Percentiles rank a stretch among this genome's conserved stretches.
phyloP scores from a whole-genome alignment of 2,797 vertebrate genomes.

The Philypnodon macrostomus region DNA sequence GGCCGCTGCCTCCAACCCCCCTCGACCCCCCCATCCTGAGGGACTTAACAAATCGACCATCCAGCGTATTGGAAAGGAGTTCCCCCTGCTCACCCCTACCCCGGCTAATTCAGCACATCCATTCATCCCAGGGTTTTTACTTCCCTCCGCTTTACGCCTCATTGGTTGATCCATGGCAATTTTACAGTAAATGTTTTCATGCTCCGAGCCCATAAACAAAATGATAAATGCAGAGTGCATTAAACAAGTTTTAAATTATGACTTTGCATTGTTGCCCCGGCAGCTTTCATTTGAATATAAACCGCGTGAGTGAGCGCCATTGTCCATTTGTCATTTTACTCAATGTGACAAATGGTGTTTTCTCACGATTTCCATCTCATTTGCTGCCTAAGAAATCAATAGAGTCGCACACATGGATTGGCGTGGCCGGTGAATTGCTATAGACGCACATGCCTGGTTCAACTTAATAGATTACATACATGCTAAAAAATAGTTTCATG shows the following conservation, averaged over 20 bases:
- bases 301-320: slow-evolving; percentile 20
- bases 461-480: slow-evolving; percentile 44
- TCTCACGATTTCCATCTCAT: slow-evolving; percentile 42
- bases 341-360: slow-evolving; percentile 41
- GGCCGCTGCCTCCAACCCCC: no score
- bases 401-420: slow-evolving; percentile 28
- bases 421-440: slow-evolving; percentile 25
- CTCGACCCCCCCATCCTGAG: slow-evolving; percentile 30
- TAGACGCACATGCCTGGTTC: slow-evolving; percentile 24
- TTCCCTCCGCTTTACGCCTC: slow-evolving; percentile 50
- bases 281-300: slow-evolving; percentile 35
- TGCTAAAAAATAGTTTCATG: slow-evolving; percentile 38
- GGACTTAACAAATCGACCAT: slow-evolving; percentile 54
- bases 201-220: slow-evolving; percentile 44
- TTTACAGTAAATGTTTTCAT: slow-evolving; percentile 55
- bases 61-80: slow-evolving; percentile 46
- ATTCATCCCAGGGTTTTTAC: slow-evolving; percentile 34
- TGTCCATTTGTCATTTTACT: slow-evolving; percentile 43
- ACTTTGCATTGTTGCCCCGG: slow-evolving; percentile 16
- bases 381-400: slow-evolving; percentile 50
- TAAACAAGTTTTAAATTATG: slow-evolving; percentile 28
- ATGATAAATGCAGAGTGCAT: slow-evolving; percentile 26
- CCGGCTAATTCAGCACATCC: slow-evolving; percentile 36
- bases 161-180: slow-evolving; percentile 47
- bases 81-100: slow-evolving; percentile 28